These are phyloP conservation scores for Cinclus cinclus DNA, from an alignment of 2,113 vertebrate species.

Conservation along the genomic window DNA sequence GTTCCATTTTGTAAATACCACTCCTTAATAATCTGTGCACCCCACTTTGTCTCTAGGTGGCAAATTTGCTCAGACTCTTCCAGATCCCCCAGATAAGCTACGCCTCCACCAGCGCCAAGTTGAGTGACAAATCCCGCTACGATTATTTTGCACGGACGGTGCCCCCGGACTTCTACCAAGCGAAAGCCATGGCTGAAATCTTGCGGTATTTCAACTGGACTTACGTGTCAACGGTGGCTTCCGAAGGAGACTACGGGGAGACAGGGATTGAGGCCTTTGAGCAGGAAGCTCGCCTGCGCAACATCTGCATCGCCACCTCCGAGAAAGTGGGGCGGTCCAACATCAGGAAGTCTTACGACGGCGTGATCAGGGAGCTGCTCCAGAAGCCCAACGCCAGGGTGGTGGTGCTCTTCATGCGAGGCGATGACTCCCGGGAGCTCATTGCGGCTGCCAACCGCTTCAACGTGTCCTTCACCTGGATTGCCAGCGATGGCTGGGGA, in stretches of 20 bases:
- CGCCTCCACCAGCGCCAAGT: conserved; percentile 96
- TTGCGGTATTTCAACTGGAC: conserved; percentile 97
- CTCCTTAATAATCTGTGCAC: not conserved
- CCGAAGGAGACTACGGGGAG: conserved; percentile 95
- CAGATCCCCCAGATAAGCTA: conserved; percentile 99
- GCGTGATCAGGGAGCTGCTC: conserved; percentile 90
- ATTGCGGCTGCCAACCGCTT: conserved; percentile 90
- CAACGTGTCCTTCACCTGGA: conserved; percentile 95
- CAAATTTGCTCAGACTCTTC: conserved; percentile 95
- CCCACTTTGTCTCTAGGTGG: conserved; percentile 78
- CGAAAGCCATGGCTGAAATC: conserved; percentile 98
- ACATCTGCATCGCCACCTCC: conserved; percentile 96
- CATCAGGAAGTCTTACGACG: conserved; percentile 93
- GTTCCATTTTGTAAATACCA: not conserved
- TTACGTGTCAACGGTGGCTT: conserved; percentile 95
- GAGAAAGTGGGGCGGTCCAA: conserved; percentile 96
- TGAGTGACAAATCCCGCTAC: conserved; percentile 95
- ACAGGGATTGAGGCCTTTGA: conserved; percentile 97
- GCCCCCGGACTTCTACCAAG: conserved; percentile 97
- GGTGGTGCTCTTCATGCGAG: conserved; percentile 93
- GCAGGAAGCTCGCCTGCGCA: conserved; percentile 92
- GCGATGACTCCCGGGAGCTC: conserved; percentile 92
- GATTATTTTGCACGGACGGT: conserved; percentile 97
- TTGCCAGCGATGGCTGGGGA: conserved; percentile 97
- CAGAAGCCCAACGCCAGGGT: conserved; percentile 94